Evolutionary conservation across 2,113 vertebrate genomes (phyloP).

Genomic region (Callospermophilus lateralis): DNA sequence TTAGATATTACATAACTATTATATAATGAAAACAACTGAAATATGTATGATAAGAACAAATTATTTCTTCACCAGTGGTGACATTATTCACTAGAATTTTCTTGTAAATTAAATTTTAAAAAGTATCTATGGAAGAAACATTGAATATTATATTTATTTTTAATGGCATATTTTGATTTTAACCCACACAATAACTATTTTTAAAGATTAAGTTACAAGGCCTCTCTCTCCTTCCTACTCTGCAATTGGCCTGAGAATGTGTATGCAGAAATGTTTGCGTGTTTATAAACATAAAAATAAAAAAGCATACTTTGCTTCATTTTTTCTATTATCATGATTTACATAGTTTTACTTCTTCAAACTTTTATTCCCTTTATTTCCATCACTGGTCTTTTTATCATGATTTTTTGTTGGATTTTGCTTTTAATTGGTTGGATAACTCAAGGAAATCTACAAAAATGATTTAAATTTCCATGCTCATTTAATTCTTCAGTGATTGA

Average conservation of each 20-base stretch:
- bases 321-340: background rate
- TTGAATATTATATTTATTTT: background rate
- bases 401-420: background rate
- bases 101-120: background rate
- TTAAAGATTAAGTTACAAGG: background rate
- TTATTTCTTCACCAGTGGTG: background rate
- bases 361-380: background rate
- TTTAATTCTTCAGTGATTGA: background rate
- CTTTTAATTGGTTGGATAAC: background rate
- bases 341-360: background rate
- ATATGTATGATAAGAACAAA: background rate
- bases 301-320: background rate
- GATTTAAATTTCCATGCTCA: background rate
- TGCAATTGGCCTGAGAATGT: background rate
- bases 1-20: background rate
- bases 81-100: background rate
- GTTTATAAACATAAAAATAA: background rate
- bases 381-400: background rate
- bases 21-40: background rate
- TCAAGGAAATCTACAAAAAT: background rate
- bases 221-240: background rate
- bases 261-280: background rate
- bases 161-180: background rate
- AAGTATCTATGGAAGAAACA: background rate
- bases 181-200: background rate